Evolutionary conservation across 2,113 vertebrate species (phyloP).

Genomic region (Eurystomus gularis): DNA sequence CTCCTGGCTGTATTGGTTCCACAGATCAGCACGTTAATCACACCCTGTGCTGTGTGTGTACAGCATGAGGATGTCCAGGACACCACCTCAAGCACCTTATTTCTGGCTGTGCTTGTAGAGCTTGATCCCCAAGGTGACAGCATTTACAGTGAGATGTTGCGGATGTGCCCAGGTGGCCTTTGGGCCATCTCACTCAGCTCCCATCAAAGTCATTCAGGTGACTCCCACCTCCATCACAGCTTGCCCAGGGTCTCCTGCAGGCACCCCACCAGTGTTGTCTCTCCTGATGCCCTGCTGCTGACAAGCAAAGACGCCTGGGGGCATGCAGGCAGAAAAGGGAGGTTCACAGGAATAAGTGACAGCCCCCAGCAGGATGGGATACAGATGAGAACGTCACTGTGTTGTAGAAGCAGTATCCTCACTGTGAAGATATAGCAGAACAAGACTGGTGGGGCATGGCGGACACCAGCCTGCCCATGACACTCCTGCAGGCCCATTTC

Average conservation of each 20-base stretch:
- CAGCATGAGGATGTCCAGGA: not conserved
- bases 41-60: not conserved
- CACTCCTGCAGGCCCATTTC: not conserved
- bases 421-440: not conserved
- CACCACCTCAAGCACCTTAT: not conserved
- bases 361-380: accelerated
- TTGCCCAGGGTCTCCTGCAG: not conserved
- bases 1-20: not conserved
- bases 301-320: not conserved
- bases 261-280: not conserved
- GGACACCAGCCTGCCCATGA: not conserved
- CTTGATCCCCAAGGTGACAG: not conserved
- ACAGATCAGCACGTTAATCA: not conserved
- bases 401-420: not conserved
- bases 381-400: not conserved
- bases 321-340: not conserved
- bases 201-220: not conserved
- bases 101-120: not conserved
- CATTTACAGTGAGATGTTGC: not conserved
- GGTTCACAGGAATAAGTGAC: not conserved
- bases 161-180: not conserved
- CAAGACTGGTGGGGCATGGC: not conserved
- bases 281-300: not conserved
- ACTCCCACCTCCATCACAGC: not conserved
- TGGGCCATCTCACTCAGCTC: not conserved